Evolutionary conservation across 2,888 invertebrate species (phyloP).

Genomic region (Lamellibrachia satsuma): DNA sequence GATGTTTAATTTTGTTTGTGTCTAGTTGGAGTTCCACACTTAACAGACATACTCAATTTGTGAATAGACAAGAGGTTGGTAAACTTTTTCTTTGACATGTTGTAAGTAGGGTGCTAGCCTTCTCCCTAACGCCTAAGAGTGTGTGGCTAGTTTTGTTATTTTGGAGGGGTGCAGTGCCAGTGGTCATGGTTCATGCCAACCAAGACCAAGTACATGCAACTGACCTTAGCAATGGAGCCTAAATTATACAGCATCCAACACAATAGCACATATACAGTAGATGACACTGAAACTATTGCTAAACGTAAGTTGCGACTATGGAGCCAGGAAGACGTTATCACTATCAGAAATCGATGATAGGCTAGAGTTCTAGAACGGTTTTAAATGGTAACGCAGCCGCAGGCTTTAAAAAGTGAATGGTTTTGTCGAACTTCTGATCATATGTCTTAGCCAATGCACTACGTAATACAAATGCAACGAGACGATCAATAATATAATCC

Average conservation of each 20-base stretch:
- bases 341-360: not conserved
- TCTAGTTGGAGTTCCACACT: too few species aligned
- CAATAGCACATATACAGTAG: not conserved
- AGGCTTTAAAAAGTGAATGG: not conserved
- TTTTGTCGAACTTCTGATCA: not conserved
- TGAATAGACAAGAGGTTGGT: too few species aligned
- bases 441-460: not conserved
- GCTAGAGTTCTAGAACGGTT: not conserved
- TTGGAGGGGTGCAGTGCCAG: too few species aligned
- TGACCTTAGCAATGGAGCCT: not conserved
- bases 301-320: not conserved
- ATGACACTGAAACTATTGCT: not conserved
- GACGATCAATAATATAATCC: not conserved
- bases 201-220: not conserved
- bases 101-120: too few species aligned
- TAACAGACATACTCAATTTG: too few species aligned
- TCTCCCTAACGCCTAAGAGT: too few species aligned
- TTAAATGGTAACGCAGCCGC: not conserved
- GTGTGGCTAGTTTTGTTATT: too few species aligned
- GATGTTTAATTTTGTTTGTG: too few species aligned
- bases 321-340: not conserved
- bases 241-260: not conserved
- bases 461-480: not conserved
- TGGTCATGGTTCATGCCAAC: too few species aligned
- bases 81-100: too few species aligned